Base-by-base conservation (phyloP, 1,140 invertebrate genomes). In the Arion vulgaris region DNA sequence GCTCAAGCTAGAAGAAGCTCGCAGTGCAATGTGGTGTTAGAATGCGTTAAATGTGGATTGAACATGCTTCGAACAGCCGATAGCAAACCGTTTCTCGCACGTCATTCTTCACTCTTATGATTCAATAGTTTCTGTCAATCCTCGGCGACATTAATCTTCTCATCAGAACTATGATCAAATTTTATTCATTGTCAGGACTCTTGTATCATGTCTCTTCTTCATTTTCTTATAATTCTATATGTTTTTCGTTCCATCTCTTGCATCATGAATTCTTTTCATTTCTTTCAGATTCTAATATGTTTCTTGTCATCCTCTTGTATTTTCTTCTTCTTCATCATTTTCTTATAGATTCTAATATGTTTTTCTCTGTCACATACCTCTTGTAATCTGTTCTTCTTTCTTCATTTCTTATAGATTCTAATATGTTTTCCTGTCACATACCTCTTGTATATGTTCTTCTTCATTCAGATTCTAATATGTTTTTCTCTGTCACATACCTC, bases 11-110 rank as follows among this genome's bases (percentile, higher is more conserved):
- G 66, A 68, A 49, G 45, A 9, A 19, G 57, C 57, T n/a, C 9
- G 7, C 32, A 36, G 69, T 11, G 38, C 69, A 9, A 26, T 13
- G 69, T n/a, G 69, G 69, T 71, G 69, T 71, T 36, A 71, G 69
- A 71, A 71, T 71, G 69, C 15, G 69, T n/a, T 32, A 71, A 36
- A 71, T 36, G 69, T 17, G 69, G 69, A 71, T 71, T 71, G 69
- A n/a, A 5, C 38, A 36, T 15, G 15, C 69, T 36, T 11, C 32
- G 69, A 15, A 71, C 9, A 71, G 38, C 69, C 28, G 69, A 71
- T 36, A 71, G 38, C 69, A 71, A 71, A 71, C 69, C 28, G 7
- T 19, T n/a, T 39, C 69, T 39, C 15, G 7, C 69, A 2, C 32
- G 4, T 66, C n/a, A 32, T 32, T 66, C 28, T 66, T 28, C 32